Evolutionary conservation across 2,888 invertebrate species (phyloP), one percentile per base, ranked within the genome.

Genomic region (Drosophila picticornis): DNA sequence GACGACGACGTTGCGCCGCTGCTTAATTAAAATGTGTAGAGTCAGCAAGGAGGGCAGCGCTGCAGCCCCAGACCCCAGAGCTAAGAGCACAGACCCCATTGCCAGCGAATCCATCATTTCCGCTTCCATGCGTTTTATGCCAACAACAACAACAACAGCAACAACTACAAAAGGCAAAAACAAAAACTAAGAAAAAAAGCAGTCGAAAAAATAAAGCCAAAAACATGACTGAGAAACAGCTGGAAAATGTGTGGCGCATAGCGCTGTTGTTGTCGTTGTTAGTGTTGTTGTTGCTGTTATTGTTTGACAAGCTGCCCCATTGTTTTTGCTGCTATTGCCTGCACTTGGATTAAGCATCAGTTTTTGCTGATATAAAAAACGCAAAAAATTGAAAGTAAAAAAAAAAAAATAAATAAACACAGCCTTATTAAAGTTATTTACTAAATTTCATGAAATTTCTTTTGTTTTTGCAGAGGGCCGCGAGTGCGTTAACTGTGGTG

Each of bases 401-500:
- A 13, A 52, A 40, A 40, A 38, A 16, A 50, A 27, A 27, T n/a
- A n/a, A n/a, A n/a, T n/a, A n/a, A n/a, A n/a, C n/a, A 29, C 9
- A 36, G 4, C 11, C 57, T n/a, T 43, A 5, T n/a, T 59, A 13
- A 16, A 22, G 31, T 34, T 46, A 46, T 52, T 53, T 57, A 43
- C 43, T 10, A 51, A n/a, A 29, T 11, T 31, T 16, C 5, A 57
- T 29, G 2, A n/a, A 16, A 22, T 43, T 48, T 34, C 1, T 61
- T 55, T n/a, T n/a, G 25, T 51, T 27, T 7, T 93, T 93, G 76
- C 96, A 96, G 99, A 99, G 95, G 98, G 98, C 84, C 96, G 99
- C 84, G 98, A 99, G 94, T 99, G 99, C 94, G 99, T 99, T 88
- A 99, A 99, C 95, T 99, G 99, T 94, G 99, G 99, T 72, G 99